Base-by-base conservation (phyloP, 1,140 invertebrate genomes). In the Hermetia illucens region DNA sequence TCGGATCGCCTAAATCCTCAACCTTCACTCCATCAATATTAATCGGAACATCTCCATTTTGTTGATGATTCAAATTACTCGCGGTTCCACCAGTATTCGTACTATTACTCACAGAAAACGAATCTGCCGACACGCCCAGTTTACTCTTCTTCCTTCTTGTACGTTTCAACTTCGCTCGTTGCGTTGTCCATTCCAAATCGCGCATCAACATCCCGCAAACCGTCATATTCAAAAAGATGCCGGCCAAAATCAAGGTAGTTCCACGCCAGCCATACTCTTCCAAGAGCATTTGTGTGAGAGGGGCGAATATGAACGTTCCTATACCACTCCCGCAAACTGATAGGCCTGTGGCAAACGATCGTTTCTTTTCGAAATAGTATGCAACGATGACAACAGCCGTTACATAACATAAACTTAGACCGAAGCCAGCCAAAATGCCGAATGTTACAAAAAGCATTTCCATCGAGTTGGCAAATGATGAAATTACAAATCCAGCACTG, bases 321-420 rank as follows among this genome's bases (percentile, higher is more conserved):
- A 86, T 82, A 5, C 83, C 83, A 49, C 82, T 87, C 0, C 89
- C 89, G 52, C 87, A 91, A 1, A 93, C 88, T 0, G 89, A 84
- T 17, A 96, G 68, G 1, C 92, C 92, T 1, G 90, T 96, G 0
- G 92, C 92, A 30, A 96, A 72, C 0, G 89, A 92, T 34, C 91
- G 65, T 50, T 75, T 80, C 48, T 85, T 85, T 48, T 96, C 91
- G 58, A 97, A 97, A 58, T 95, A 97, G 55, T 92, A 93, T 2
- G 91, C 89, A 3, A 97, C 91, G 45, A 91, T 89, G 0, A 96
- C 91, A 2, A 89, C 82, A 1, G 84, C 83, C 2, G 88, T 81
- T 2, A 93, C 86, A 53, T 85, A 89, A 50, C 86, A 88, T 17
- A 91, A 62, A 33, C 86, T 84, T 41, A 93, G 65, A 6, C 87